Evolutionary conservation across 2,888 invertebrate genomes (phyloP).

Genomic region (Drosophila buzzatii): DNA sequence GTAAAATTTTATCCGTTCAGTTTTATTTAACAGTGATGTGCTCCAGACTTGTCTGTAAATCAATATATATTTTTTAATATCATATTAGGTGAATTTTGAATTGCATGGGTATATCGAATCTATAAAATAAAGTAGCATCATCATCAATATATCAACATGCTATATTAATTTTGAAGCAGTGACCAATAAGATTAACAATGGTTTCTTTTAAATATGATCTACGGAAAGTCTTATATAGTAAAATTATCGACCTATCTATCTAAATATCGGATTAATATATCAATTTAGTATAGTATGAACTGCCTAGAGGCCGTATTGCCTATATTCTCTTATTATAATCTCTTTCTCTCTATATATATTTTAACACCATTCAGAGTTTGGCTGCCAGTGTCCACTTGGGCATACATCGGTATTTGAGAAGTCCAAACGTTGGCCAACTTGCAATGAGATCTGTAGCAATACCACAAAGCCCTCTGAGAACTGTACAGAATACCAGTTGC

Average conservation of each 20-base stretch:
- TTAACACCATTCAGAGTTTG: slow-evolving; percentile 81
- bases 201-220: too few species aligned
- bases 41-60: neutral
- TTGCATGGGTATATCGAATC: neutral
- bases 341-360: too few species aligned
- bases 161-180: too few species aligned
- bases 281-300: too few species aligned
- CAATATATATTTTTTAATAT: neutral
- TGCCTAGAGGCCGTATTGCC: too few species aligned
- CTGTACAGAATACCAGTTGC: slow-evolving; percentile 36
- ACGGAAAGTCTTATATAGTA: too few species aligned
- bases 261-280: too few species aligned
- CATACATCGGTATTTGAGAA: slow-evolving; percentile 75
- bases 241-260: too few species aligned
- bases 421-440: slow-evolving; percentile 73
- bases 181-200: too few species aligned
- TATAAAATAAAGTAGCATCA: too few species aligned
- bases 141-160: too few species aligned
- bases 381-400: slow-evolving; percentile 85
- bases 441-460: slow-evolving; percentile 67
- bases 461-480: slow-evolving; percentile 32
- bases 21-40: neutral
- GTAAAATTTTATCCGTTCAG: neutral
- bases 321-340: too few species aligned
- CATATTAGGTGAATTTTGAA: neutral